Conservation (phyloP, 2,113 vertebrate species). For the Brachyhypopomus occidentalis region DNA sequence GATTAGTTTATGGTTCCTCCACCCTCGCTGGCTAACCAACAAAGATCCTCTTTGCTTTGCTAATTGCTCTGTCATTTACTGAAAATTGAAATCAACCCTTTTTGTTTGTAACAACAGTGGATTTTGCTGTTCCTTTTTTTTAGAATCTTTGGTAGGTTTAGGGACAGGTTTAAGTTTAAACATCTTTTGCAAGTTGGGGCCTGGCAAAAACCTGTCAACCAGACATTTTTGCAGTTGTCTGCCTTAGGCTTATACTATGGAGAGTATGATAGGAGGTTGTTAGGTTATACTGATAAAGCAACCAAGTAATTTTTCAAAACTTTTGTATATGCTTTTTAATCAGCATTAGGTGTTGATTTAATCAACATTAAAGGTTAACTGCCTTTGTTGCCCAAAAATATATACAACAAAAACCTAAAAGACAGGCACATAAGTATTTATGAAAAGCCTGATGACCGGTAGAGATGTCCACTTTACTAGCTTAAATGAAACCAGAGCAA, state of each 20-base stretch:
- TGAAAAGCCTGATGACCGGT: background rate
- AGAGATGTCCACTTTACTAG: background rate
- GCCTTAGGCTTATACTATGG: background rate
- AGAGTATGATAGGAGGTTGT: background rate
- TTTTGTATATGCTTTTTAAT: background rate
- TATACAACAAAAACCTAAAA: background rate
- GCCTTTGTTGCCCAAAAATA: background rate
- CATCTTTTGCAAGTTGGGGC: background rate
- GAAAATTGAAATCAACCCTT: no score
- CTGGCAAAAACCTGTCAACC: background rate
- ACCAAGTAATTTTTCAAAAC: background rate
- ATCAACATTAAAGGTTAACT: background rate
- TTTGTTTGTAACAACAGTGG: no score
- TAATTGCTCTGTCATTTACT: background rate
- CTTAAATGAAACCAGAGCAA: no score
- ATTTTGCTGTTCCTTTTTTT: no score
- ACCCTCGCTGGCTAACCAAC: background rate
- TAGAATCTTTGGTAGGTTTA: background rate
- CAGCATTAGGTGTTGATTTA: background rate
- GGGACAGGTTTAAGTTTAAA: background rate
- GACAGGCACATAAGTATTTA: no score
- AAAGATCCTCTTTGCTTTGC: background rate
- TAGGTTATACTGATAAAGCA: background rate
- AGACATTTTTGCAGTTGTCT: background rate
- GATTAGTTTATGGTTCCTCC: background rate